These are phyloP conservation scores for Sclerodermus sp. DNA, from an alignment of 2,888 invertebrate genomes.

Conservation along the genomic window DNA sequence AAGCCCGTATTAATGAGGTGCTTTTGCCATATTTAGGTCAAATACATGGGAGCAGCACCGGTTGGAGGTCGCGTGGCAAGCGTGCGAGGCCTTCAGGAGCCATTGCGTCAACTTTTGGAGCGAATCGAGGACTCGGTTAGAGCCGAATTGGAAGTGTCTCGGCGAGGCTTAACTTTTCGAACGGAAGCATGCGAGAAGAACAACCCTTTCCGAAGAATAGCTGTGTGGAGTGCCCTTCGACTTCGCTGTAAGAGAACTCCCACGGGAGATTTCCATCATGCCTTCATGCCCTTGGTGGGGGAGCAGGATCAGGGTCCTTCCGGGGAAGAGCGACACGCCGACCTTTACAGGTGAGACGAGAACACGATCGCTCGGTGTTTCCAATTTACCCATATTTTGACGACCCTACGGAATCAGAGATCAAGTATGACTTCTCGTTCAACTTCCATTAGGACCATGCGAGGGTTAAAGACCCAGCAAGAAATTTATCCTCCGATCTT, in stretches of 20 bases:
- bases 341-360: slow-evolving; percentile 49
- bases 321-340: slow-evolving; percentile 62
- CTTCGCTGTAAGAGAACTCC: slow-evolving; percentile 57
- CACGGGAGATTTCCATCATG: slow-evolving; percentile 63
- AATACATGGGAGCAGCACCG: slow-evolving; percentile 80
- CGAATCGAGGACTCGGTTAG: slow-evolving; percentile 37
- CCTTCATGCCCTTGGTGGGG: slow-evolving; percentile 74
- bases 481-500: slow-evolving; percentile 80
- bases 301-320: slow-evolving; percentile 55
- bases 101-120: slow-evolving; percentile 61
- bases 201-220: slow-evolving; percentile 87
- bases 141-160: slow-evolving; percentile 52
- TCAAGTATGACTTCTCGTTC: background rate
- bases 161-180: slow-evolving; percentile 51
- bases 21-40: slow-evolving; percentile 62
- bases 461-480: slow-evolving; percentile 40
- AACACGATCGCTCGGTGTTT: no score
- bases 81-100: slow-evolving; percentile 79
- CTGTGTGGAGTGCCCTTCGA: slow-evolving; percentile 91
- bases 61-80: slow-evolving; percentile 80
- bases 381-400: no score
- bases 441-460: slow-evolving; percentile 45
- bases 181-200: slow-evolving; percentile 56
- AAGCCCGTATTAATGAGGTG: background rate
- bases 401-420: no score